Percentiles rank a stretch among this genome's conserved stretches.
Evolutionary conservation across 2,113 vertebrate genomes (phyloP).

Genomic region (Ceuthmochares aereus): DNA sequence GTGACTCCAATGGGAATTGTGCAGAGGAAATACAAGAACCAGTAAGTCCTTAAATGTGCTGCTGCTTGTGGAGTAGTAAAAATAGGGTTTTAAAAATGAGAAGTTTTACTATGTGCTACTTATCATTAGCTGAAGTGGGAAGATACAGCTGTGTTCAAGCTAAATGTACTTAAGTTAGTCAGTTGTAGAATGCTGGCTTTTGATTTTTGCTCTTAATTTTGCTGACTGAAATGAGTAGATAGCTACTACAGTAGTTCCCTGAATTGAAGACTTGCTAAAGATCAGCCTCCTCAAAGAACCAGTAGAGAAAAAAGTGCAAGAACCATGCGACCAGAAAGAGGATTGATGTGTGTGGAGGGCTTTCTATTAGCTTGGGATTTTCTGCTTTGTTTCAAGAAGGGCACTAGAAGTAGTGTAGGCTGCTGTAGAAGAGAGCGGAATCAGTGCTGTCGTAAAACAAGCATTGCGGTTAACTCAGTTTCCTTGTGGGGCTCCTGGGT

Average conservation of each 20-base stretch:
- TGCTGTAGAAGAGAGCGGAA: neutral
- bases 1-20: conserved; percentile 80
- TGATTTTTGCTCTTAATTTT: neutral
- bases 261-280: neutral
- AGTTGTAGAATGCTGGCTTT: neutral
- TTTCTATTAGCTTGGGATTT: neutral
- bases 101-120: neutral
- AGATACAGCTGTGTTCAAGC: neutral
- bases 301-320: neutral
- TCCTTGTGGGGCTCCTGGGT: neutral
- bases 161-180: neutral
- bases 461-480: neutral
- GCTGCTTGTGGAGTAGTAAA: neutral
- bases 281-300: neutral
- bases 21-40: conserved; percentile 61
- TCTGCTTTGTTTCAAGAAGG: neutral
- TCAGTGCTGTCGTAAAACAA: neutral
- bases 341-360: neutral
- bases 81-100: neutral
- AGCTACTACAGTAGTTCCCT: neutral
- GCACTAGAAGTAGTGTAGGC: neutral
- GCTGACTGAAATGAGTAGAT: neutral
- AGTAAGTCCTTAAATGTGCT: neutral
- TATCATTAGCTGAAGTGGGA: neutral
- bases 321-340: neutral